Percentiles rank a stretch among this genome's conserved stretches.
Evolutionary conservation across 2,113 vertebrate genomes (phyloP).

Genomic region (Stercorarius parasiticus): DNA sequence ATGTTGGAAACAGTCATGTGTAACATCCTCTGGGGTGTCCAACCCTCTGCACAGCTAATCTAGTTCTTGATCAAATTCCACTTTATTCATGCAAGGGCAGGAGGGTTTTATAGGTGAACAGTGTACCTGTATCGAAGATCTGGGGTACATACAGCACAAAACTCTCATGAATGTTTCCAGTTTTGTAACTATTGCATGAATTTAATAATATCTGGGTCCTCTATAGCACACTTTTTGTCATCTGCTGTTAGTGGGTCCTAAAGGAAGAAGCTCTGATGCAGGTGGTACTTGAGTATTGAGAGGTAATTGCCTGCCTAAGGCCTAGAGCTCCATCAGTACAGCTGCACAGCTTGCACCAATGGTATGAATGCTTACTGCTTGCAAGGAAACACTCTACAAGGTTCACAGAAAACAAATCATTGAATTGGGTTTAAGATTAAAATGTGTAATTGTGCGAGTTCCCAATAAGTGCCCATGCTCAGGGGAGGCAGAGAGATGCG

Average conservation of each 20-base stretch:
- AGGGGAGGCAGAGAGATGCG: background rate
- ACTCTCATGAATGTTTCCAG: background rate
- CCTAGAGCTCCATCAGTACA: background rate
- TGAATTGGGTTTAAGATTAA: background rate
- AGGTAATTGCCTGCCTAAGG: rapidly evolving
- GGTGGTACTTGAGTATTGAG: background rate
- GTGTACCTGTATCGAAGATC: background rate
- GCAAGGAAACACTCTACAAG: background rate
- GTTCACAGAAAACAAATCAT: background rate
- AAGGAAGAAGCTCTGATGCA: background rate
- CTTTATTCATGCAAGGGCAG: background rate
- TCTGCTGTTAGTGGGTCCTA: background rate
- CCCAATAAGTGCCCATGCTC: background rate
- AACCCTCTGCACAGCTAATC: background rate
- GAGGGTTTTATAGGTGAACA: background rate
- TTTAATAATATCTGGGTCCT: background rate
- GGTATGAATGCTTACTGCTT: background rate
- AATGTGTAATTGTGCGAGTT: background rate
- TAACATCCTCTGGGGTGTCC: background rate
- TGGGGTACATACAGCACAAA: background rate
- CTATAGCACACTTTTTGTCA: background rate
- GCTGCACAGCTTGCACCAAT: background rate
- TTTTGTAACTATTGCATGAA: background rate
- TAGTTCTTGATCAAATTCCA: background rate
- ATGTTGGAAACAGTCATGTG: background rate